A percentile compares a stretch with the other conserved stretches of the same genome.
These are phyloP conservation scores for Campoletis sonorensis DNA, from an alignment of 1,140 invertebrate species.

Conservation along the genomic window DNA sequence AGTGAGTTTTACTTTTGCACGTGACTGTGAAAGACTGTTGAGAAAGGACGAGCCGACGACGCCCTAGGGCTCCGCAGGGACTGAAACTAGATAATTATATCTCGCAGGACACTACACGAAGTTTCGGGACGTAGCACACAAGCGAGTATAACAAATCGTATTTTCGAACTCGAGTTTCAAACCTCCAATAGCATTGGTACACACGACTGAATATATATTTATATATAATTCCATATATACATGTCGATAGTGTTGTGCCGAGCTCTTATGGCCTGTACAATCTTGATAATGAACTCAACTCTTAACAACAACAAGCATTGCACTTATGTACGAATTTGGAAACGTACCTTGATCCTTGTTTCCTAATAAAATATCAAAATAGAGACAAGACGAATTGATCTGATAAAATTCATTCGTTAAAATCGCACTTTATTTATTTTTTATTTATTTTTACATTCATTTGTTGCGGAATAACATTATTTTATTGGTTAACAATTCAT, in stretches of 20 bases:
- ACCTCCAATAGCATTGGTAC: background rate
- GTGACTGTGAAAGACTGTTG: background rate
- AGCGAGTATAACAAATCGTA: conserved; percentile 5
- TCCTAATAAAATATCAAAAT: too few species aligned
- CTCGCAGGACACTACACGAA: conserved; percentile 5
- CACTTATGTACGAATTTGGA: too few species aligned
- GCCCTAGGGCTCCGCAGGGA: background rate
- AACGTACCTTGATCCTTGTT: too few species aligned
- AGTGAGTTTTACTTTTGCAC: background rate
- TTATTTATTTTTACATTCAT: too few species aligned
- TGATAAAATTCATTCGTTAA: too few species aligned
- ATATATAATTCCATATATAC: background rate
- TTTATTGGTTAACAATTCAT: too few species aligned
- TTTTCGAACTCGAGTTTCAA: background rate
- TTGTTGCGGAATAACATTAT: too few species aligned
- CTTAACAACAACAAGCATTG: too few species aligned
- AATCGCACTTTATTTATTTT: too few species aligned
- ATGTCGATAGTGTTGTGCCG: background rate
- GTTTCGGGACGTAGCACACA: conserved; percentile 1
- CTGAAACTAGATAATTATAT: conserved; percentile 20
- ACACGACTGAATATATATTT: background rate
- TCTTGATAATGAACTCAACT: too few species aligned
- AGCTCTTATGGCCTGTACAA: too few species aligned
- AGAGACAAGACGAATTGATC: too few species aligned
- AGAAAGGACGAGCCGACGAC: background rate